Base-by-base conservation (phyloP, 30 jellyfish, hydroid and myxozoan species). In the Aurelia sp. region DNA sequence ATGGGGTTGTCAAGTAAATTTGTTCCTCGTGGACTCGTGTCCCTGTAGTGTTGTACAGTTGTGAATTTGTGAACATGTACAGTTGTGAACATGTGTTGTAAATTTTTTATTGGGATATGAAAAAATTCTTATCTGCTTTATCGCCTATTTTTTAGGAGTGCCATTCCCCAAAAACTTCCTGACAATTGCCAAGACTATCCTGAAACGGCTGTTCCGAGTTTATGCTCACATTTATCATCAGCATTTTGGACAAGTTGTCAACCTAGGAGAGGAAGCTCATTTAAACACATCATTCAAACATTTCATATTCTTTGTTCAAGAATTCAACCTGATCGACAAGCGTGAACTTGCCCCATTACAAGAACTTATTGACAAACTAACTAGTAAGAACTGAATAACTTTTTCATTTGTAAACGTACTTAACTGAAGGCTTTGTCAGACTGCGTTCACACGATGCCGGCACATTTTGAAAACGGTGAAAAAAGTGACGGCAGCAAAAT, bases 101-200 rank as follows among this genome's bases (percentile, higher is more conserved):
- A 27, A 27, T 0, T 27, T 27, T 27, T 27, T 27, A 27, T 27
- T 27, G 1, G 33, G 33, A 27, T 27, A 27, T 2, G n/a, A 27
- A 27, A 0, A 27, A 44, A 44, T 44, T 4, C 0, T 44, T 44
- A 44, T 38, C 9, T 38, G 50, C 50, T 38, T 38, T 38, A 20
- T 60, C 44, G n/a, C 18, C 67, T n/a, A 6, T 6, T 59, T 80
- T 78, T 12, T 47, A 89, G 97, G 99, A 2, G 98, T 96, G 60
- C 99, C 99, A 10, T 96, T 96, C 74, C 99, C 99, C 16, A 96
- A 96, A 90, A 96, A 96, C 84, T 96, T 96, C 86, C 94, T 96
- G 13, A 86, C 97, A 27, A 91, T 96, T 76, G 99, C 98, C 27
- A 96, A 96, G 87, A 96, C 98, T 0, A 96, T 96, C 44, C 73